These are phyloP conservation scores for Beaufortia kweichowensis DNA, from an alignment of 2,113 vertebrate genomes.

Conservation along the genomic window DNA sequence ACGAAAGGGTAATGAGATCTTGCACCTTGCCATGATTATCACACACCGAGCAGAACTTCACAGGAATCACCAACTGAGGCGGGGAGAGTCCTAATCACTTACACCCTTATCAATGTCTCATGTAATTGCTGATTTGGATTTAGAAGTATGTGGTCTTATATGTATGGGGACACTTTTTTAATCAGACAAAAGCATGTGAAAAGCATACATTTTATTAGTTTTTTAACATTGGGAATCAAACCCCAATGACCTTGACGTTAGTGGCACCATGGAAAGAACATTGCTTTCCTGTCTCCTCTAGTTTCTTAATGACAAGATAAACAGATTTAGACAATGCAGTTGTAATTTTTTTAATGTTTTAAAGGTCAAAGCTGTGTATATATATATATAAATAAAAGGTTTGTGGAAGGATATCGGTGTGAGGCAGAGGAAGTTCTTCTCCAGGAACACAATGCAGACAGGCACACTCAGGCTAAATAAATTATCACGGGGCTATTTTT, in stretches of 20 bases:
- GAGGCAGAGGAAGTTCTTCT: slow-evolving; percentile 54
- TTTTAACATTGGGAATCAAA: too few species aligned
- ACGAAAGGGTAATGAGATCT: slow-evolving; percentile 47
- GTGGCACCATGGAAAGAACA: too few species aligned
- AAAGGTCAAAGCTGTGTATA: background rate
- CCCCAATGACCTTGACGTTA: too few species aligned
- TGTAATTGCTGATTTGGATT: slow-evolving; percentile 25
- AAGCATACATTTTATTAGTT: background rate
- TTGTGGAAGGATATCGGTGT: slow-evolving; percentile 18
- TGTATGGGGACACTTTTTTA: background rate
- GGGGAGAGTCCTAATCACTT: background rate
- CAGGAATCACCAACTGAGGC: background rate
- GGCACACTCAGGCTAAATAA: slow-evolving; percentile 73
- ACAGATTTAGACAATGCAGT: background rate
- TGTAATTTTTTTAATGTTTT: background rate
- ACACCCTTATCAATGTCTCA: slow-evolving; percentile 30
- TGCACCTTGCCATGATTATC: slow-evolving; percentile 32
- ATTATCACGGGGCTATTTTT: slow-evolving; percentile 78
- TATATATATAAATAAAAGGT: background rate
- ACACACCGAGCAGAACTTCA: background rate
- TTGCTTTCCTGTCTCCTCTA: too few species aligned
- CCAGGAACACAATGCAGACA: slow-evolving; percentile 66
- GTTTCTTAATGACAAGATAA: background rate
- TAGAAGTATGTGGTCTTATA: background rate
- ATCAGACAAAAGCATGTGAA: too few species aligned